Base-by-base conservation (phyloP, 92 coral and sea anemone species). In the Siderastrea siderea region DNA sequence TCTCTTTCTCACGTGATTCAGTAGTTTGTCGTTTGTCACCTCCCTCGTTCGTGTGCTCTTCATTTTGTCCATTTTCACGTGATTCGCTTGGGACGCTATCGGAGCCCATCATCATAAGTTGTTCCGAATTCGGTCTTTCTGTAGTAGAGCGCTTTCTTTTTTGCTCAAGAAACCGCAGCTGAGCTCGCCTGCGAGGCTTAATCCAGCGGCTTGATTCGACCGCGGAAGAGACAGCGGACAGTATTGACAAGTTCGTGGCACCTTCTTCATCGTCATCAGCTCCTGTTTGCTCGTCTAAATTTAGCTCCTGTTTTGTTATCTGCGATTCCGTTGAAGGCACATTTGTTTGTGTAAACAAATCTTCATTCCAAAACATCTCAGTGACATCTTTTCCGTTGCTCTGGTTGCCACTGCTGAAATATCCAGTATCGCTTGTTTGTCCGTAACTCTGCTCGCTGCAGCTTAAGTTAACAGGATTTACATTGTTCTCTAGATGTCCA, bases 61-160 rank as follows among this genome's bases (percentile, higher is more conserved):
- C 38, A n/a, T 57, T 11, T 71, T 57, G 69, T 38, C 46, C 80
- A 2, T 52, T 74, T 6, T 61, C 52, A 17, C 19, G 62, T 59
- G 71, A 43, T 16, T 74, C 64, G n/a, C 57, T 82, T 58, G 19
- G 8, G 16, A 38, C 38, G 65, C 19, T 70, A 10, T 71, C 80
- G 14, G 78, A 71, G 11, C 68, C 64, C 65, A 43, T 61, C 19
- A 17, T 16, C 80, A 72, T 59, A 74, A 81, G 82, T 61, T 52
- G 76, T 15, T 61, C 62, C 17, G 65, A 70, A 69, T 81, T 81
- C 54, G 81, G 82, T 65, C 59, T 73, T 53, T 73, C 87, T 44
- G 71, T 81, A 7, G 87, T 55, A n/a, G 82, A 73, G 16, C 81
- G 65, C 59, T 65, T 88, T 62, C 87, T 70, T 81, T 68, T 82